Evolutionary conservation across 2,888 invertebrate species (phyloP), one percentile per base, ranked within the genome.

Genomic region (Branchinecta sandiegonensis): DNA sequence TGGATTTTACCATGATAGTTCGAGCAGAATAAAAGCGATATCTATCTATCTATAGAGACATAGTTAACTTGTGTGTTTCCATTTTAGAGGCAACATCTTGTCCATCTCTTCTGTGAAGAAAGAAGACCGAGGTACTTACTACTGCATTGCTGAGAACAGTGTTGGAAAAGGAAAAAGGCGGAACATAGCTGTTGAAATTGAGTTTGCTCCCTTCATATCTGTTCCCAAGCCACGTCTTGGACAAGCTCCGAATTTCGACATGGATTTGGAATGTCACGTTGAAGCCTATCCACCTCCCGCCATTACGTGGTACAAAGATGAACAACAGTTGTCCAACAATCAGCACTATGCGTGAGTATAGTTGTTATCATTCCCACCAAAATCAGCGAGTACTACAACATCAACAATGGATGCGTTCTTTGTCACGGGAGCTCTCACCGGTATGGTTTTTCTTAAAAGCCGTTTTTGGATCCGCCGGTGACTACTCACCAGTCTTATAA

Each of bases 241-340:
- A 12, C 85, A 90, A 82, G 94, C 94, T 0, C 79, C 94, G 11
- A 93, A 93, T 76, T 94, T 92, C 75, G 92, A 94, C 74, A 56
- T 94, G 87, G 91, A 94, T 75, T 78, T 95, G 71, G 94, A 94
- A 75, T 95, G 95, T 75, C 93, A 93, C 77, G 89, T 94, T 13
- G 92, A 92, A 76, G 94, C 94, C 0, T 94, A 93, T 78, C 95
- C 95, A 0, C 91, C 91, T 5, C 94, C 95, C 0, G 90, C 90
- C 1, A 91, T 95, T 72, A 83, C 85, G 0, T 95, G 95, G 95
- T 80, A 89, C 7, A 94, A 94, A 77, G 80, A 81, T 73, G 91
- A 91, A 68, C 81, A 86, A 0, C 85, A 86, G 70, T 77, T 94
- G 5, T 86, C 89, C 0, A 92, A 92, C 75, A 93, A 93, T 78